Evolutionary conservation across 2,797 vertebrate genomes (phyloP).

Genomic region (Kryptopterus vitreolus): DNA sequence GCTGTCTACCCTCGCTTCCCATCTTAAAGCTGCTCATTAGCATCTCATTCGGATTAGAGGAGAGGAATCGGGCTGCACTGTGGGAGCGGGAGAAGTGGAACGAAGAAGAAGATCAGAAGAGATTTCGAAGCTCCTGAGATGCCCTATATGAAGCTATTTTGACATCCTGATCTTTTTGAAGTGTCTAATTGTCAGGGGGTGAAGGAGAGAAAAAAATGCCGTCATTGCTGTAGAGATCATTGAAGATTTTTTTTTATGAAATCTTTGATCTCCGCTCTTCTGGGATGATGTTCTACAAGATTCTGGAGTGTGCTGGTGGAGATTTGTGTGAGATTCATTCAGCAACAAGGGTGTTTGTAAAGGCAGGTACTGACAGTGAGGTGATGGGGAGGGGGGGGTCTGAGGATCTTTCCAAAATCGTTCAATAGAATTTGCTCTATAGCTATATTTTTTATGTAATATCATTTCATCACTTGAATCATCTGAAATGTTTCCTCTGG

Average conservation of each 20-base stretch:
- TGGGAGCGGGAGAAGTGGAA: constrained; percentile 1
- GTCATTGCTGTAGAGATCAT: not conserved
- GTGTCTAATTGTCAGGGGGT: not conserved
- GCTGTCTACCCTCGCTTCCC: constrained; percentile 11
- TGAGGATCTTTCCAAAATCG: too few relatives aligned
- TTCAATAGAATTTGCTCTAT: too few relatives aligned
- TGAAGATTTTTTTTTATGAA: not conserved
- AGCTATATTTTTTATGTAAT: too few relatives aligned
- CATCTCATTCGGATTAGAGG: constrained; percentile 54
- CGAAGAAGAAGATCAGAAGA: not conserved
- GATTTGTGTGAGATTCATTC: too few relatives aligned
- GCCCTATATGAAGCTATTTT: not conserved
- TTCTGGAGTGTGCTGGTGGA: too few relatives aligned
- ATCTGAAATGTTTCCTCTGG: too few relatives aligned
- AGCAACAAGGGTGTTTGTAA: too few relatives aligned
- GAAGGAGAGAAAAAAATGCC: not conserved
- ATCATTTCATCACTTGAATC: too few relatives aligned
- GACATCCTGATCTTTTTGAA: constrained; percentile 10
- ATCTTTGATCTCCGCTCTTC: not conserved
- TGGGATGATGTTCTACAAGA: too few relatives aligned
- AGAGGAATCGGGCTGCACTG: constrained; percentile 24
- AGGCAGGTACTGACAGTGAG: too few relatives aligned
- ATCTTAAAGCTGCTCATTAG: constrained; percentile 42
- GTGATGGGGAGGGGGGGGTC: too few relatives aligned
- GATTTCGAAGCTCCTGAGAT: constrained; percentile 23